Evolutionary conservation across 2,888 invertebrate species (phyloP), one percentile per base, ranked within the genome.

Genomic region (Matsumyia berberina): DNA sequence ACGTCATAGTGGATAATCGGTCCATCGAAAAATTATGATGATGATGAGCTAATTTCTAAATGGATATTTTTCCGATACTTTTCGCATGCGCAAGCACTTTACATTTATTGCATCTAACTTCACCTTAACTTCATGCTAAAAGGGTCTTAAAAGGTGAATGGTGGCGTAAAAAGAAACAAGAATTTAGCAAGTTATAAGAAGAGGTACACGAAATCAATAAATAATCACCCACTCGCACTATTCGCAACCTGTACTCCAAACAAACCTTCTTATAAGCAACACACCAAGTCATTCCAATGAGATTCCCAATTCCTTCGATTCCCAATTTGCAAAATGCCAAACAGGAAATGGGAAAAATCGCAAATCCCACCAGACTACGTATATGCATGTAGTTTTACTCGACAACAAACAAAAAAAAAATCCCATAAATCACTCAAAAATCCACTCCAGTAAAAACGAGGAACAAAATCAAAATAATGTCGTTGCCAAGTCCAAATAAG

Each of bases 381-480:
- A 5, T 24, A 49, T 17, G 17, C 19, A 31, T 24, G 35, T 60
- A 42, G 11, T 55, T 37, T 44, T 55, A 49, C 49, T 76, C 76
- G 51, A 35, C 51, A 8, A 46, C 9, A 44, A 44, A 6, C n/a
- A 35, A 0, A 49, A 60, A 62, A 67, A 67, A 64, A 70, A 29
- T 37, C 55, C 70, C 33, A 78, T 70, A 70, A 78, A 78, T 78
- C 62, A 78, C 62, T 78, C 69, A 70, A 69, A 70, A n/a, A 69
- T 62, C 49, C 51, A 62, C 55, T 70, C 55, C 17, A 62, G 62
- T 49, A 37, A 42, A 70, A 37, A 55, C 15, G 53, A 42, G 19
- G 31, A 69, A 49, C 42, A 55, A 77, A 70, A 78, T 62, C 49
- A 78, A 70, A 78, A 70, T 70, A 57, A 77, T 62, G 69, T 55